phyloP scores from a whole-genome alignment of 2,113 vertebrate genomes.

The Aix galericulata region DNA sequence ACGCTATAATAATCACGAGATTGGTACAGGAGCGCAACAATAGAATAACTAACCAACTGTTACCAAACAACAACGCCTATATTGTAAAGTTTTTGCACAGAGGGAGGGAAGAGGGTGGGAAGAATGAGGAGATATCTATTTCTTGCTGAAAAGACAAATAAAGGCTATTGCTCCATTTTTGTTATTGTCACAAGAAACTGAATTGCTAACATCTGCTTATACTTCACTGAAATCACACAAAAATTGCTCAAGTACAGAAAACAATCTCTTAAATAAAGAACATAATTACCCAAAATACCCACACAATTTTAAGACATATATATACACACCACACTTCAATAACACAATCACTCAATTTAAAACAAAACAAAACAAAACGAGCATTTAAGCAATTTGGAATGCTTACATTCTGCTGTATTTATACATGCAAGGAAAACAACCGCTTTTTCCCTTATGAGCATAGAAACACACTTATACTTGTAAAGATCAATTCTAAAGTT shows the following conservation, averaged over 20 bases:
- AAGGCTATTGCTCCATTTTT: not conserved
- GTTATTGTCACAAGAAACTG: not conserved
- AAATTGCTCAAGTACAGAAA: not conserved
- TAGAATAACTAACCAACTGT: constrained; percentile 35
- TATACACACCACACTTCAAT: not conserved
- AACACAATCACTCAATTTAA: not conserved
- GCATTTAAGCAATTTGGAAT: not conserved
- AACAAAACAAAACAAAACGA: not conserved
- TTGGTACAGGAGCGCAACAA: constrained; percentile 13
- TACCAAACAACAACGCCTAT: not conserved
- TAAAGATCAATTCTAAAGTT: not conserved
- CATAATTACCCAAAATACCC: not conserved
- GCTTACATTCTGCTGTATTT: not conserved
- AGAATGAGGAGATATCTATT: not conserved
- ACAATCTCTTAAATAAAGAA: not conserved
- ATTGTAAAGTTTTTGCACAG: constrained; percentile 19
- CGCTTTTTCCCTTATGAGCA: not conserved
- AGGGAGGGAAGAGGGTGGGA: not conserved
- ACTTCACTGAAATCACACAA: not conserved
- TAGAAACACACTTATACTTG: not conserved
- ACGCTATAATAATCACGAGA: not conserved
- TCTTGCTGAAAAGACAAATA: not conserved
- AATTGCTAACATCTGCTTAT: not conserved
- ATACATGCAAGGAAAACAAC: not conserved
- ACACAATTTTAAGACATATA: not conserved